phyloP scores from a whole-genome alignment of 2,888 invertebrate species.

The Rhagophthalmus giganteus region DNA sequence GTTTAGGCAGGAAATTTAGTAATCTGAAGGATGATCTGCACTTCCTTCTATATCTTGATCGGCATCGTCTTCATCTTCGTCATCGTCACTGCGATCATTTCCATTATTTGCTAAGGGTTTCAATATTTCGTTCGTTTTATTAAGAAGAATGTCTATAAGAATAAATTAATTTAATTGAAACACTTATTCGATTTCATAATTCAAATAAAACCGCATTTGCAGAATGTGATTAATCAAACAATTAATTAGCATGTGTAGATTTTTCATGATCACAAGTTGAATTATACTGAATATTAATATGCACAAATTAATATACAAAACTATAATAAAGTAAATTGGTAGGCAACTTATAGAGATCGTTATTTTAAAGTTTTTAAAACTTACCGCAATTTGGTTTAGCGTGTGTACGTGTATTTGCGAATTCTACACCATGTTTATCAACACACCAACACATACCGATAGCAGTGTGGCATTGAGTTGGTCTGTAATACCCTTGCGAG shows the following conservation, averaged over 20 bases:
- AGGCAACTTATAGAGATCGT: no score
- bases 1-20: slow-evolving; percentile 57
- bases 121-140: slow-evolving; percentile 38
- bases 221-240: no score
- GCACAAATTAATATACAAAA: no score
- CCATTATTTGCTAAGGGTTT: slow-evolving; percentile 42
- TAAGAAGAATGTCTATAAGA: slow-evolving; percentile 41
- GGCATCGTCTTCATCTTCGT: slow-evolving; percentile 72
- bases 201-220: no score
- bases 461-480: slow-evolving; percentile 85
- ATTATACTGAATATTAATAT: no score
- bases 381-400: slow-evolving; percentile 80
- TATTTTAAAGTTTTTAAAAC: no score
- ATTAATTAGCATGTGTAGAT: no score
- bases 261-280: no score
- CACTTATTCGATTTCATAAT: background rate
- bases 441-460: slow-evolving; percentile 93
- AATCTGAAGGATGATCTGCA: slow-evolving; percentile 75
- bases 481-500: slow-evolving; percentile 81
- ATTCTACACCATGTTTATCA: slow-evolving; percentile 88
- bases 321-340: no score
- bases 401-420: slow-evolving; percentile 79
- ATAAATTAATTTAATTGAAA: slow-evolving; percentile 17
- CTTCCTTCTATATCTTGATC: slow-evolving; percentile 74
- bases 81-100: slow-evolving; percentile 66